phyloP scores from a whole-genome alignment of 2,113 vertebrate species.

The Nycticryphes semicollaris region DNA sequence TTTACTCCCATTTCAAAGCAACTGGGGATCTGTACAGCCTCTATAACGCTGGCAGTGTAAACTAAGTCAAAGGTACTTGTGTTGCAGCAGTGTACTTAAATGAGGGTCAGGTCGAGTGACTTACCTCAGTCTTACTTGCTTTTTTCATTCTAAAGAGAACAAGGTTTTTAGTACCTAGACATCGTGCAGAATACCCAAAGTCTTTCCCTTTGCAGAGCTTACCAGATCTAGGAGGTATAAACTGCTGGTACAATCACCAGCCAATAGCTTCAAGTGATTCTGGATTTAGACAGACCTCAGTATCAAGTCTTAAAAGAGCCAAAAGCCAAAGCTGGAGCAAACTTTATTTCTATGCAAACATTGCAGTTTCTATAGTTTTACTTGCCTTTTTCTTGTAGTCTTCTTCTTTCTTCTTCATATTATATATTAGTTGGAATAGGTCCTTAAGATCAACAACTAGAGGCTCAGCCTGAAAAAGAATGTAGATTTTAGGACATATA shows the following conservation, averaged over 20 bases:
- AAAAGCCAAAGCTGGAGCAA: not conserved
- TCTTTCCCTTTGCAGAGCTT: not conserved
- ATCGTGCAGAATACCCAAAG: not conserved
- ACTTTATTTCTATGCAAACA: not conserved
- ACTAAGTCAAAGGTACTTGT: not conserved
- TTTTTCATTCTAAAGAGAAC: conserved; percentile 72
- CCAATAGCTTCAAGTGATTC: not conserved
- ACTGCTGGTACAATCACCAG: not conserved
- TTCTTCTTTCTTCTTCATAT: conserved; percentile 89
- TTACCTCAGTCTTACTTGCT: conserved; percentile 65
- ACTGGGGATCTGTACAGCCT: not conserved
- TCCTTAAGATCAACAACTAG: conserved; percentile 94
- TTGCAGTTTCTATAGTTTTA: not conserved
- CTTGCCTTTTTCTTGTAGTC: conserved; percentile 83
- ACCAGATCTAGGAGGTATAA: not conserved
- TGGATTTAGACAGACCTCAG: not conserved
- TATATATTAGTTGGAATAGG: conserved; percentile 95
- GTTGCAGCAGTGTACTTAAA: not conserved
- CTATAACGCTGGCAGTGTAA: not conserved
- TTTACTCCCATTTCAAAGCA: not conserved
- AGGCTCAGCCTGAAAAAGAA: conserved; percentile 85
- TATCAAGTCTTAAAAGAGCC: not conserved
- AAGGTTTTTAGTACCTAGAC: not conserved
- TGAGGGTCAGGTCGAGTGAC: not conserved
- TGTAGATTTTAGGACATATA: not conserved